A percentile compares a stretch with the other conserved stretches of the same genome.
Evolutionary conservation across 1,140 invertebrate genomes (phyloP).

Genomic region (Zaprionus lachaisei): DNA sequence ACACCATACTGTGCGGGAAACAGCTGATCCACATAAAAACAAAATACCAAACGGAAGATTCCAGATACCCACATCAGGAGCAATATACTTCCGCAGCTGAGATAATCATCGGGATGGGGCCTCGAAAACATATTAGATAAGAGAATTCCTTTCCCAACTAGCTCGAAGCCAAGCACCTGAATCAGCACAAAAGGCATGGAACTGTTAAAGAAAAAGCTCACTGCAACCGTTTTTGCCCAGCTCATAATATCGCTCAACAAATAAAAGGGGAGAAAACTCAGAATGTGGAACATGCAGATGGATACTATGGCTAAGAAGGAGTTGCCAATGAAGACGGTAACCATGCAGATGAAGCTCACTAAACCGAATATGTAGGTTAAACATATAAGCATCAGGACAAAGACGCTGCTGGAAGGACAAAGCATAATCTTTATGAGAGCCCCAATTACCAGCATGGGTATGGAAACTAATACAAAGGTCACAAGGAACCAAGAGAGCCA

Average conservation of each 20-base stretch:
- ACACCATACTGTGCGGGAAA: conserved; percentile 88
- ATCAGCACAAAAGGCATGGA: conserved; percentile 17
- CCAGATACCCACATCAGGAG: conserved; percentile 87
- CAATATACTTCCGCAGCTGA: conserved; percentile 85
- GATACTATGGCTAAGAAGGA: conserved; percentile 21
- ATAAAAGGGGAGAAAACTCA: conserved; percentile 34
- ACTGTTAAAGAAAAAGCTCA: conserved; percentile 43
- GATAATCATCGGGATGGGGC: conserved; percentile 89
- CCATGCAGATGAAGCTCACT: conserved; percentile 86
- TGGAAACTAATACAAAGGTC: conserved; percentile 88
- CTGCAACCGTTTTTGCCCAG: not conserved
- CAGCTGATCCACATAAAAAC: conserved; percentile 90
- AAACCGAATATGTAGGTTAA: conserved; percentile 61
- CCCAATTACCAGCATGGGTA: conserved; percentile 86
- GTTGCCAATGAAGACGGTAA: conserved; percentile 86
- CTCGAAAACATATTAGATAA: conserved; percentile 88
- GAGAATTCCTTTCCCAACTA: conserved; percentile 62
- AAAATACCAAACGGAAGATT: conserved; percentile 87
- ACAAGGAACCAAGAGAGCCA: conserved; percentile 93
- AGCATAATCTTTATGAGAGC: conserved; percentile 85
- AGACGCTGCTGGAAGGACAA: not conserved
- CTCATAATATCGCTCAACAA: not conserved
- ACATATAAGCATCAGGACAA: conserved; percentile 56
- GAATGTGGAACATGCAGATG: conserved; percentile 7
- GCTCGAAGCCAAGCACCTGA: conserved; percentile 22